phyloP scores from a whole-genome alignment of 2,113 vertebrate genomes.

The Lanius collurio region DNA sequence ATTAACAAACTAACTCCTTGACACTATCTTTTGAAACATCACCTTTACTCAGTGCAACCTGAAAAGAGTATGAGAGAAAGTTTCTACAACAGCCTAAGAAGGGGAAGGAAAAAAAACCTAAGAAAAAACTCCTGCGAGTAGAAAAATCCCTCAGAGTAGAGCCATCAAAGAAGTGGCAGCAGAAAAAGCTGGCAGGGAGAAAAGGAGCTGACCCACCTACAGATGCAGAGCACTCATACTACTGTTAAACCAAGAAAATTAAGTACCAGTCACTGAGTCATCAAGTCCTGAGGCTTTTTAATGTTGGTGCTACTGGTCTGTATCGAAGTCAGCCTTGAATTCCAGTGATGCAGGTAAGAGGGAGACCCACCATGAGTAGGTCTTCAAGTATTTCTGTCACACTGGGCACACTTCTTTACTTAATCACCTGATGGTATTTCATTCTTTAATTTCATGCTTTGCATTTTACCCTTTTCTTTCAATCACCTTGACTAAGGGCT shows the following conservation, averaged over 20 bases:
- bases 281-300: neutral
- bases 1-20: neutral
- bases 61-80: neutral
- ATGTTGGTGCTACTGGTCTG: neutral
- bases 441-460: neutral
- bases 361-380: neutral
- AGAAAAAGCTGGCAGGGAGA: neutral
- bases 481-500: neutral
- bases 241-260: neutral
- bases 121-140: neutral
- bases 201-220: neutral
- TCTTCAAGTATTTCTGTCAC: neutral
- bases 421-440: neutral
- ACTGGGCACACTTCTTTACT: neutral
- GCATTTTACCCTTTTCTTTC: neutral
- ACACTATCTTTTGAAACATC: neutral
- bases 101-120: fast-evolving
- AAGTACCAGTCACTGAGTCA: neutral
- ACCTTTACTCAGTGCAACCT: neutral
- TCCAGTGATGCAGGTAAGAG: neutral
- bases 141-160: neutral
- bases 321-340: neutral
- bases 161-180: neutral
- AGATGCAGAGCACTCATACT: neutral
- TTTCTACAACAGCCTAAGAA: neutral